Evolutionary conservation across 92 coral and sea anemone genomes (phyloP).

Genomic region (Nematostella vectensis): DNA sequence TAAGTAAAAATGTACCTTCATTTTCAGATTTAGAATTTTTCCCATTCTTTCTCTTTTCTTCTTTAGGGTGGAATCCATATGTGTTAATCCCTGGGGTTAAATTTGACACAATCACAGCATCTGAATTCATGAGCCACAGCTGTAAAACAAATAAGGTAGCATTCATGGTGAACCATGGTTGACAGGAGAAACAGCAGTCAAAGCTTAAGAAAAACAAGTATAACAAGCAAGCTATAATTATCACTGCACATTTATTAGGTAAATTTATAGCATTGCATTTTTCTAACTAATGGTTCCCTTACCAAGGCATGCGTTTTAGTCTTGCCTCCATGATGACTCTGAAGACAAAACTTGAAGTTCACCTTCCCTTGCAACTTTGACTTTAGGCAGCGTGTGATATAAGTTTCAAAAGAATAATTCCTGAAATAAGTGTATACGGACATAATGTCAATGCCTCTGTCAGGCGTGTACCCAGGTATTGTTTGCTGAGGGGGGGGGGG

Average conservation of each 20-base stretch:
- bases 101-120: slow-evolving; percentile 49
- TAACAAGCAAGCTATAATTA: slow-evolving; percentile 1
- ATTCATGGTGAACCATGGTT: no score
- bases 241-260: no score
- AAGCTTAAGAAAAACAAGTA: neutral
- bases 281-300: no score
- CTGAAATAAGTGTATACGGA: slow-evolving; percentile 25
- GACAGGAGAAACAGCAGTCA: no score
- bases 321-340: slow-evolving; percentile 29
- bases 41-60: neutral
- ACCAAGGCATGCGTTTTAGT: slow-evolving; percentile 62
- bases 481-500: no score
- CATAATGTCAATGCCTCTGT: no score
- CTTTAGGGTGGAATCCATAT: neutral
- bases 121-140: slow-evolving; percentile 75
- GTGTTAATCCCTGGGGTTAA: slow-evolving; percentile 1
- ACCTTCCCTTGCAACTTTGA: slow-evolving; percentile 56
- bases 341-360: slow-evolving; percentile 71
- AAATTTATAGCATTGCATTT: no score
- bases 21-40: neutral
- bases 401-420: slow-evolving; percentile 53
- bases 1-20: neutral
- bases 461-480: no score
- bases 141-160: slow-evolving; percentile 11
- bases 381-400: slow-evolving; percentile 44